phyloP scores from a whole-genome alignment of 2,113 vertebrate genomes.

The Toxotes jaculatrix region DNA sequence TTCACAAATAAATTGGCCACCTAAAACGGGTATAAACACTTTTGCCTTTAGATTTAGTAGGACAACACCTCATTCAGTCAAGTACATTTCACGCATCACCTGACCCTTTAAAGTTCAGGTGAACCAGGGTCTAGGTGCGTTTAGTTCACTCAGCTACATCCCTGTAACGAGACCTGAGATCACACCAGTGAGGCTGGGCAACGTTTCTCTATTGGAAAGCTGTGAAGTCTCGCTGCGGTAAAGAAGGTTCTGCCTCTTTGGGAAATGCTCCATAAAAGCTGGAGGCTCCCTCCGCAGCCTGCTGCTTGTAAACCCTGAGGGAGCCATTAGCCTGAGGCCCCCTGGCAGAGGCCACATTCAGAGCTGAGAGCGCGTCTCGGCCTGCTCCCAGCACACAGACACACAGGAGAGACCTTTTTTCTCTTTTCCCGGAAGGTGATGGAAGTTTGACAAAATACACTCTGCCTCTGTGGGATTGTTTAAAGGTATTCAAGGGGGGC shows the following conservation, averaged over 20 bases:
- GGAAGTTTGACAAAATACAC: conserved; percentile 32
- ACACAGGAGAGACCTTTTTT: not conserved
- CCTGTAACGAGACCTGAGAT: not conserved
- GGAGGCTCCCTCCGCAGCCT: conserved; percentile 58
- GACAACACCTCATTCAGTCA: too few species aligned
- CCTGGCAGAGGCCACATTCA: conserved; percentile 55
- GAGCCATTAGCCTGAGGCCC: conserved; percentile 56
- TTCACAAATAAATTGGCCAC: too few species aligned
- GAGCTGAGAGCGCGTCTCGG: conserved; percentile 56
- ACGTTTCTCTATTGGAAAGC: conserved; percentile 21
- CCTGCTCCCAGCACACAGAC: conserved; percentile 31
- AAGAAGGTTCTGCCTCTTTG: conserved; percentile 44
- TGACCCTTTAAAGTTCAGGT: not conserved
- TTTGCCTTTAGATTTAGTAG: too few species aligned
- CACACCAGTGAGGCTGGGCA: conserved; percentile 3
- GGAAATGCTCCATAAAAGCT: conserved; percentile 58
- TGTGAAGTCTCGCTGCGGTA: conserved; percentile 32
- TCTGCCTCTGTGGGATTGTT: conserved; percentile 1
- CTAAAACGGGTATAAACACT: too few species aligned
- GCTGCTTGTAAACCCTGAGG: conserved; percentile 62
- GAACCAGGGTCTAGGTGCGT: not conserved
- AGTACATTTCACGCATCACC: conserved; percentile 2
- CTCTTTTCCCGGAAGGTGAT: conserved; percentile 34
- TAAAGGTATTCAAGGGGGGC: not conserved
- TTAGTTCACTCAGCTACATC: not conserved